Conservation (phyloP, 2,797 vertebrate species). For the Sebastes steindachneri region DNA sequence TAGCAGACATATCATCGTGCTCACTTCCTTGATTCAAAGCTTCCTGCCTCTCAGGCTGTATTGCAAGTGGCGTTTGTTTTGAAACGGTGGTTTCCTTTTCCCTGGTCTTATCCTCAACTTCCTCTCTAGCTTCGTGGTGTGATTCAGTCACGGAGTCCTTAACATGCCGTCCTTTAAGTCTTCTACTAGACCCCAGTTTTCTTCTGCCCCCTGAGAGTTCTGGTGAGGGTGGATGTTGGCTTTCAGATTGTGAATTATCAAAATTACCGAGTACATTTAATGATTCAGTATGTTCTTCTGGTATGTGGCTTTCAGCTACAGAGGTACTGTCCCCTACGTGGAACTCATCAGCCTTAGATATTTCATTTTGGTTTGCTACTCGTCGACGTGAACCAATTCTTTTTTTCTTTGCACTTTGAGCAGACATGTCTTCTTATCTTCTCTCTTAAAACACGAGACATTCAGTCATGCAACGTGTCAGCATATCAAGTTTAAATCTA, state of each 20-base stretch:
- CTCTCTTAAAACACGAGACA: slow-evolving; percentile 46
- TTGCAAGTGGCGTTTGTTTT: not conserved
- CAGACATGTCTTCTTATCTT: slow-evolving; percentile 68
- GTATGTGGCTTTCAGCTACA: not conserved
- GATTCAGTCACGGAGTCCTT: slow-evolving; percentile 21
- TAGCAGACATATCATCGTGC: not conserved
- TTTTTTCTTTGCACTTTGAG: slow-evolving; percentile 64
- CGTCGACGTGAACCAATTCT: slow-evolving; percentile 68
- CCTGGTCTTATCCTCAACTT: slow-evolving; percentile 27
- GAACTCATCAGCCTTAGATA: not conserved
- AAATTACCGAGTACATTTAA: not conserved
- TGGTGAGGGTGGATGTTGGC: not conserved
- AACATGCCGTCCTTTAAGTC: slow-evolving; percentile 28
- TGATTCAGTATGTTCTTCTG: slow-evolving; percentile 7
- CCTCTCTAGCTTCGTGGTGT: slow-evolving; percentile 20
- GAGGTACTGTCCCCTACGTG: not conserved
- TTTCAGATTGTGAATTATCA: slow-evolving; percentile 29
- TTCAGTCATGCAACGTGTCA: slow-evolving; percentile 13
- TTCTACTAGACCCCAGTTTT: slow-evolving; percentile 79
- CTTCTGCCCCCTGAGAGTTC: slow-evolving; percentile 50
- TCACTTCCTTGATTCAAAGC: not conserved
- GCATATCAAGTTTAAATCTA: not conserved
- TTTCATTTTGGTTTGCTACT: slow-evolving; percentile 18
- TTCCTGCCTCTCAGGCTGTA: slow-evolving; percentile 20
- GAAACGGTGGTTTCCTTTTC: not conserved